Evolutionary conservation across 2,888 invertebrate genomes (phyloP).

Genomic region (Phyllotreta cruciferae): DNA sequence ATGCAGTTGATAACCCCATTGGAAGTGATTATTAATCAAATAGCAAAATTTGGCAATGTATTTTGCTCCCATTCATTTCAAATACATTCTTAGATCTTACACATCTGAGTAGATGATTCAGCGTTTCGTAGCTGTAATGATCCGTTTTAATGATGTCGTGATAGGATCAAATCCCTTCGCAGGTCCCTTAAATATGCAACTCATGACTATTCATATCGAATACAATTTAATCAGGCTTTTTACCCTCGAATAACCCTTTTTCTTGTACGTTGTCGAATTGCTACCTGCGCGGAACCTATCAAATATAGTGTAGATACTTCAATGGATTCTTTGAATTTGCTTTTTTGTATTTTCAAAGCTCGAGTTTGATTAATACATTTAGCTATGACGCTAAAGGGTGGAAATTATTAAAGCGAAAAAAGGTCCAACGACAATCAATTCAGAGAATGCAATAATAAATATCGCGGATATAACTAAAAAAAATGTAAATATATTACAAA

Average conservation of each 20-base stretch:
- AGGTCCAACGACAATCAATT: no score
- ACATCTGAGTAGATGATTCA: neutral
- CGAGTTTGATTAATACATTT: no score
- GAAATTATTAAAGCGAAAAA: no score
- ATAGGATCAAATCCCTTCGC: neutral
- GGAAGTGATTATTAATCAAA: neutral
- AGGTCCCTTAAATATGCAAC: slow-evolving; percentile 41
- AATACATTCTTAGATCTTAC: neutral
- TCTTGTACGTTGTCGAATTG: neutral
- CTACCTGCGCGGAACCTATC: no score
- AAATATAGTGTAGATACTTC: no score
- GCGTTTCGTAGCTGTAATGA: neutral
- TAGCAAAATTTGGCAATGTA: neutral
- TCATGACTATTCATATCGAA: slow-evolving; percentile 46
- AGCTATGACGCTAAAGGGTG: no score
- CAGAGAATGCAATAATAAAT: no score
- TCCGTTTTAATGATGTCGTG: slow-evolving; percentile 13
- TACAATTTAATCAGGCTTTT: slow-evolving; percentile 18
- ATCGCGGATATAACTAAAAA: no score
- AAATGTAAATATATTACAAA: no score
- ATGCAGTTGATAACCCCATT: neutral
- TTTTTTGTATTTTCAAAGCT: no score
- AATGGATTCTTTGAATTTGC: no score
- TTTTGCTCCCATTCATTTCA: neutral
- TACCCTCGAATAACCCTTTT: slow-evolving; percentile 31